Conservation (phyloP, 2,888 invertebrate genomes). For the Hofmannophila pseudospretella region DNA sequence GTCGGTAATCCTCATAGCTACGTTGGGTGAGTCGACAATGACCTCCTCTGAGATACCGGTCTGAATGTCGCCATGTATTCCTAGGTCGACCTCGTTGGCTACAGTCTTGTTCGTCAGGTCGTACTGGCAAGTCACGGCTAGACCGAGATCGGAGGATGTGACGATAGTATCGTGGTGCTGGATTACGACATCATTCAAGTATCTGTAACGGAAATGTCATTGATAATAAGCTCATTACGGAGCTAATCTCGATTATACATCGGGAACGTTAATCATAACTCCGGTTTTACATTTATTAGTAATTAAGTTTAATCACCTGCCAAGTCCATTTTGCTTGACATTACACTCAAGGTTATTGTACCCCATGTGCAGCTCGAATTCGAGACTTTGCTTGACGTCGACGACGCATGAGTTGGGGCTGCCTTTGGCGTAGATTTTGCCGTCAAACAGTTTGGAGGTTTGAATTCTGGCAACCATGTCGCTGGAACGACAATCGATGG, state of each 20-base stretch:
- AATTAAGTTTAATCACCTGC: slow-evolving; percentile 70
- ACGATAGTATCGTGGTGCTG: slow-evolving; percentile 98
- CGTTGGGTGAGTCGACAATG: slow-evolving; percentile 95
- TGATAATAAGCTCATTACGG: slow-evolving; percentile 5
- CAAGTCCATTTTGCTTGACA: slow-evolving; percentile 92
- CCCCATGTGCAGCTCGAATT: slow-evolving; percentile 94
- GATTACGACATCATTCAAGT: slow-evolving; percentile 94
- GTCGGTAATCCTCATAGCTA: slow-evolving; percentile 94
- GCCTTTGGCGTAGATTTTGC: slow-evolving; percentile 96
- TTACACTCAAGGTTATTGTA: slow-evolving; percentile 96
- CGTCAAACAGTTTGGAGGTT: slow-evolving; percentile 94
- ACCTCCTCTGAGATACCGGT: slow-evolving; percentile 93
- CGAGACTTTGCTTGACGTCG: slow-evolving; percentile 91
- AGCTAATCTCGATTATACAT: neutral
- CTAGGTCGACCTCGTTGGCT: slow-evolving; percentile 93
- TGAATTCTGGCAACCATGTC: slow-evolving; percentile 96
- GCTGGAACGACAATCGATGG: slow-evolving; percentile 93
- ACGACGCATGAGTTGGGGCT: slow-evolving; percentile 95
- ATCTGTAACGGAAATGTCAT: slow-evolving; percentile 51
- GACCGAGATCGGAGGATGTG: slow-evolving; percentile 94
- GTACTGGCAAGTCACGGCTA: slow-evolving; percentile 96
- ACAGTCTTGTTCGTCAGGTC: slow-evolving; percentile 96
- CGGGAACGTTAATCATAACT: neutral
- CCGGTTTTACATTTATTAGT: neutral
- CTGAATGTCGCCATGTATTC: slow-evolving; percentile 92